Percentiles rank a stretch among this genome's conserved stretches.
Evolutionary conservation across 2,888 invertebrate genomes (phyloP).

Genomic region (Mechanitis messenoides): DNA sequence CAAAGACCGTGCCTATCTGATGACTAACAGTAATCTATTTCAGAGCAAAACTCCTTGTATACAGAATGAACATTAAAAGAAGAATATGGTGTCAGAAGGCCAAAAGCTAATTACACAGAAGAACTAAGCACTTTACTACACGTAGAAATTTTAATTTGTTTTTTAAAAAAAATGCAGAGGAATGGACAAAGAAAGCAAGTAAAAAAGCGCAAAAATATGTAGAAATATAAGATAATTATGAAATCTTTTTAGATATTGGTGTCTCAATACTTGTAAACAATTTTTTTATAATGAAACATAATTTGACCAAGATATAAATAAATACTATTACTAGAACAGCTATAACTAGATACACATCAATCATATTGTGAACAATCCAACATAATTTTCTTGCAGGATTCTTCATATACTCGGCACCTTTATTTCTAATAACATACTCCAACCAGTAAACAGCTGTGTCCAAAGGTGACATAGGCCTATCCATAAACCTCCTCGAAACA

Average conservation of each 20-base stretch:
- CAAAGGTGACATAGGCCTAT: constrained; percentile 69
- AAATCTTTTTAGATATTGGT: neutral
- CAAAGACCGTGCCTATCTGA: no score
- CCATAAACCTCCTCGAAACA: constrained; percentile 66
- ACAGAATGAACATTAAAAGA: no score
- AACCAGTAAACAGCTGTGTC: constrained; percentile 75
- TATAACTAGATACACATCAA: constrained; percentile 56
- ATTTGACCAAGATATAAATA: neutral
- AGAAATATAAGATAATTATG: no score
- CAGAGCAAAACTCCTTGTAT: no score
- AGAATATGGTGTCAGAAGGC: no score
- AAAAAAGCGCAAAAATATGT: no score
- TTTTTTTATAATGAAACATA: neutral
- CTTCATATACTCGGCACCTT: constrained; percentile 72
- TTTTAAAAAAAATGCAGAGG: no score
- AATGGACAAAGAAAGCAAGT: no score
- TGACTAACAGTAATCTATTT: no score
- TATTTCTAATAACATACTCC: constrained; percentile 75
- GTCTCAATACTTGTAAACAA: neutral
- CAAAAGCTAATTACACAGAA: no score
- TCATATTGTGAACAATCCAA: constrained; percentile 55
- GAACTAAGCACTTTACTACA: no score
- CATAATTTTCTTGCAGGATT: constrained; percentile 64
- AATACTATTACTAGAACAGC: constrained; percentile 3
- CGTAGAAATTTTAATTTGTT: no score